Evolutionary conservation across 30 jellyfish, hydroid and myxozoan species (phyloP), one percentile per base, ranked within the genome.

Genomic region (Aurelia sp.): DNA sequence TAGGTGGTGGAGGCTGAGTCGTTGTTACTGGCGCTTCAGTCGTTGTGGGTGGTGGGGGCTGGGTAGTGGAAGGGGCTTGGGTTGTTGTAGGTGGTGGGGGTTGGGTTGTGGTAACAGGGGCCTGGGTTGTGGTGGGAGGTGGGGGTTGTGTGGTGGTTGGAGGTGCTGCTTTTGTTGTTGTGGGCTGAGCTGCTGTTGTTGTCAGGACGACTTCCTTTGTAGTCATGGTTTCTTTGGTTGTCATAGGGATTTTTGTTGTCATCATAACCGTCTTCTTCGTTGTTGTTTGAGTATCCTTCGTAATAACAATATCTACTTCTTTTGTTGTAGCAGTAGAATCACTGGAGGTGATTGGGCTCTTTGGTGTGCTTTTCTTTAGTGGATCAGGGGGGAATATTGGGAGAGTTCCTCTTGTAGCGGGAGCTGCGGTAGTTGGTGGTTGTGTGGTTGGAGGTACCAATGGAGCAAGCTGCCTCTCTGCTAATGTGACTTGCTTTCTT

Each of bases 61-160:
- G 51, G 50, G 94, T 87, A n/a, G 96, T 72, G 13, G 93, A 65
- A 16, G 97, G 80, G 44, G 72, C 78, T 80, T 57, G 30, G 21
- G 93, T 75, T 15, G 97, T 90, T 2, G 90, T 51, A 10, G 80
- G 74, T 15, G 44, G 78, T 10, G 57, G 22, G 76, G 62, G 8
- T 72, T 18, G n/a, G 30, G 53, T 21, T n/a, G 69, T 63, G 35
- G 95, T 74, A 30, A 93, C 76, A 16, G 90, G 78, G 17, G 97
- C 72, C 35, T 80, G 51, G 35, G 59, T 67, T 21, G 97, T 74
- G 19, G 71, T 70, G 10, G 83, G 53, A 9, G 90, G 20, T 64
- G 80, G 24, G 13, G 88, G 91, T 51, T 17, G 72, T 41, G 31
- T 63, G 33, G 86, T 67, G 11, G 86, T 62, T 19, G 84, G 62